These are phyloP conservation scores for Aphidius gifuensis DNA, from an alignment of 1,140 invertebrate genomes.

Conservation along the genomic window DNA sequence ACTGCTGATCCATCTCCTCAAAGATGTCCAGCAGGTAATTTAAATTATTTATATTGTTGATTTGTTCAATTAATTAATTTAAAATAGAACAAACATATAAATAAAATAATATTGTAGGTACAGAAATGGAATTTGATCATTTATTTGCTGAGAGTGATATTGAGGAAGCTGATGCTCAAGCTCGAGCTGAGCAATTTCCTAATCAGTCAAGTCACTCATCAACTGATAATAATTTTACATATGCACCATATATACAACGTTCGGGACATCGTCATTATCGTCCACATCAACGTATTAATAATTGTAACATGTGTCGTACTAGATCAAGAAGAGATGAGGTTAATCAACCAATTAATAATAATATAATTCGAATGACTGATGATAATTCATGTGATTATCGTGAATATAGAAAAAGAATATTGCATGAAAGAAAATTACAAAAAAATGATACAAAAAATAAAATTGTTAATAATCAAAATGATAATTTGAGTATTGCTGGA, in stretches of 20 bases:
- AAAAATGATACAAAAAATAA: conserved; percentile 34
- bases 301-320: conserved; percentile 38
- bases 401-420: conserved; percentile 29
- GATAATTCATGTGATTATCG: conserved; percentile 35
- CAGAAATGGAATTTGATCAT: conserved; percentile 56
- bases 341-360: conserved; percentile 24
- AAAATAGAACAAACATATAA: neutral
- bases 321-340: conserved; percentile 30
- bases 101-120: conserved; percentile 32
- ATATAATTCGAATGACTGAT: conserved; percentile 25
- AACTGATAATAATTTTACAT: conserved; percentile 34
- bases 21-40: conserved; percentile 49
- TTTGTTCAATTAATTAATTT: neutral
- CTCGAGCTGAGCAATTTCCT: conserved; percentile 36
- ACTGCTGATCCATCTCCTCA: conserved; percentile 54
- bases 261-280: conserved; percentile 27
- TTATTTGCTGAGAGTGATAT: conserved; percentile 57
- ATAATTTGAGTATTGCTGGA: conserved; percentile 42
- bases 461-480: conserved; percentile 30
- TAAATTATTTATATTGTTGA: no score
- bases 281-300: conserved; percentile 28
- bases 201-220: conserved; percentile 33
- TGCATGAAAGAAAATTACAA: conserved; percentile 34
- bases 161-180: conserved; percentile 48
- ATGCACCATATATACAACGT: conserved; percentile 26